Base-by-base conservation (phyloP, 2,888 invertebrate genomes). In the Octodonta nipae region DNA sequence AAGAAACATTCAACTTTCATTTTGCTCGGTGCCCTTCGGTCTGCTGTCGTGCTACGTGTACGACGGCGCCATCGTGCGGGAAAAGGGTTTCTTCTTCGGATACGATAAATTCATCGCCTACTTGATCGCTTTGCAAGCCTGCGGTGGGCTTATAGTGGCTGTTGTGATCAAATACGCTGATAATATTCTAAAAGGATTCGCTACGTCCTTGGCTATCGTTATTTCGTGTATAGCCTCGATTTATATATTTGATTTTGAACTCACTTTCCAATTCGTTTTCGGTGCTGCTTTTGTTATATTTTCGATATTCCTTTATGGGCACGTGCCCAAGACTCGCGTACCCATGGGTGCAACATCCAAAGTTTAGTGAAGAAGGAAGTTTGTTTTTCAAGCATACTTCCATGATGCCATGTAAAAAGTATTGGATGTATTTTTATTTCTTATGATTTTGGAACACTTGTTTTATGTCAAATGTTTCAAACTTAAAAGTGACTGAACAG, bases 101-200 rank as follows among this genome's bases (percentile, higher is more conserved):
- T 86, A 86, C 51, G 84, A 86, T 57, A 61, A 67, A 27, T 91
- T 93, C 55, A 76, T 88, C 44, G 80, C 70, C 75, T 98, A 89
- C 54, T 70, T 95, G 33, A 79, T 98, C 3, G 56, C 85, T 13
- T 63, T 92, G 29, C 93, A 96, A 66, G 93, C 95, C 0, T 78
- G 86, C 11, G 96, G 98, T 1, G 98, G 98, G 3, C 71, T 99
- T 2, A 78, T 96, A 33, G 96, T 98, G 5, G 98, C 98, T 0
- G 80, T 96, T 44, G 98, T 98, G 2, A 93, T 98, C 15, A 98
- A 98, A 67, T 96, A 96, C 61, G 96, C 98, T 0, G 98, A 98
- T 61, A 99, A 99, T 63, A 98, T 99, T 54, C 67, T 98, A 4
- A 98, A 88, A 65, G 96, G 96, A 13, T 96, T 96, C 56, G 95